Base-by-base conservation (phyloP, 2,113 vertebrate genomes). In the Procavia capensis region DNA sequence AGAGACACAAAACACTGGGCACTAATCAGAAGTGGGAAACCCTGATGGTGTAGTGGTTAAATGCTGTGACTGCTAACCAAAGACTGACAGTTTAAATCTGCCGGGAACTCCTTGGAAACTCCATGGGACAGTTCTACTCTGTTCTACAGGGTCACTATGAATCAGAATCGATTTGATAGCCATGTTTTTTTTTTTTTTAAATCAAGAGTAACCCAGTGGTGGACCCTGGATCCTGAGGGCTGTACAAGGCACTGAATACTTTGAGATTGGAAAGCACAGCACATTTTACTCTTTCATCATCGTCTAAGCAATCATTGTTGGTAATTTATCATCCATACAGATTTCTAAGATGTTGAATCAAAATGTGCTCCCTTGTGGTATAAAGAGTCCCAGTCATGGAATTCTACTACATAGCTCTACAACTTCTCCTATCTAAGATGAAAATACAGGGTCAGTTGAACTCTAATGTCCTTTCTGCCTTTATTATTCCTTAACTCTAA, bases 341-440 rank as follows among this genome's bases (percentile, higher is more conserved):
- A 13, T 85, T 95, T 43, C 24, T n/a, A 88, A 70, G 54, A 31
- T 70, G 36, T 82, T 91, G 41, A 81, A 63, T 85, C 31, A 57
- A 83, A 61, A 64, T 70, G 19, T 22, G 6, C 47, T 96, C 88
- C 63, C 59, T 83, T 91, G 36, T 83, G 47, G 91, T 84, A 91
- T 50, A 41, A 93, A 41, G 25, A 93, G 85, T 82, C 41, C 36
- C 25, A 43, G 16, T 9, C n/a, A 36, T 92, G 36, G 72, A 59
- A 47, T 82, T 80, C 57, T 66, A n/a, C 76, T 31, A 78, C 85
- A 63, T 59, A 64, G 2, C 31, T 39, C 72, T 64, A 43, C 25
- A n/a, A 34, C 5, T 29, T 39, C 75, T 91, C 25, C 45, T 72
- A 29, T 82, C 11, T 57, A 74, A 93, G 75, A 82, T 79, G 78